phyloP scores from a whole-genome alignment of 2,113 vertebrate species.

The Hystrix cristata region DNA sequence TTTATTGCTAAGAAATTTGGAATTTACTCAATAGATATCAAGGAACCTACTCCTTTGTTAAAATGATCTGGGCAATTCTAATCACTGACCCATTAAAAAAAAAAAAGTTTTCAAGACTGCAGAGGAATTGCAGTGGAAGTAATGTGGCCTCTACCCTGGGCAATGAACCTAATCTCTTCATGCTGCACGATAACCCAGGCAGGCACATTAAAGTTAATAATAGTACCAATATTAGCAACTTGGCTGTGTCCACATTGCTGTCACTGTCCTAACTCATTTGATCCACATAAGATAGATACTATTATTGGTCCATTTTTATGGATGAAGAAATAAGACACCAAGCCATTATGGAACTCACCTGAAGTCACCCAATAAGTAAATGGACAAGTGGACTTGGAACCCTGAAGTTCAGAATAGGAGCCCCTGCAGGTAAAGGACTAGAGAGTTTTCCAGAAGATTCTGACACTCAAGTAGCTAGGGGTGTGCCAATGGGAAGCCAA shows the following conservation, averaged over 20 bases:
- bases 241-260: not conserved
- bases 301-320: not conserved
- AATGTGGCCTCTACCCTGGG: accelerated
- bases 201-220: not conserved
- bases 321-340: not conserved
- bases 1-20: not conserved
- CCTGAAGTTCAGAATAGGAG: not conserved
- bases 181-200: not conserved
- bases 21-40: not conserved
- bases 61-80: not conserved
- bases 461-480: not conserved
- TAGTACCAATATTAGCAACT: not conserved
- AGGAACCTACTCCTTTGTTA: not conserved
- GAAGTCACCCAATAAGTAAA: not conserved
- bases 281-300: not conserved
- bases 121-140: not conserved
- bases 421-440: not conserved
- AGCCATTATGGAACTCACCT: not conserved
- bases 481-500: not conserved
- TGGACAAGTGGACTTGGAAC: too few relatives aligned
- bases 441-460: not conserved
- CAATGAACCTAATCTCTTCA: not conserved
- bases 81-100: not conserved
- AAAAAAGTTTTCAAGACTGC: not conserved
- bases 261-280: not conserved